Base-by-base conservation (phyloP, 1,140 invertebrate species). In the Agrypnia vestita region DNA sequence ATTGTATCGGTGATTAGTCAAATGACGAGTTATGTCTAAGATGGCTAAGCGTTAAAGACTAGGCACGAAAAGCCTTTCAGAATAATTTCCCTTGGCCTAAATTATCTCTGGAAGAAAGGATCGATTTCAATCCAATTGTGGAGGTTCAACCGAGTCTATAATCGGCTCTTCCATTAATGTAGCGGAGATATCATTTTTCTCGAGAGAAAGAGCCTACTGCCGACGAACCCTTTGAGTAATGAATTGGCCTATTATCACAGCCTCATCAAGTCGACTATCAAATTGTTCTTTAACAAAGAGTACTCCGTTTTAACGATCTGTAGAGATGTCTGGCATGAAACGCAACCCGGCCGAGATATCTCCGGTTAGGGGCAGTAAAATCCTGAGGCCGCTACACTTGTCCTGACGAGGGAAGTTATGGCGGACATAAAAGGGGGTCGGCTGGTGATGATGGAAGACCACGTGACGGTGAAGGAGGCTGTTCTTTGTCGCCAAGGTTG, bases 401-500 rank as follows among this genome's bases (percentile, higher is more conserved):
- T 51, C n/a, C 49, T 51, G 49, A 51, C 49, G n/a, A 15, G 49
- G 49, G 49, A 15, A 15, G 49, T 51, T 13, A 51, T 51, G 49
- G 49, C 49, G 49, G 49, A 15, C 49, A 15, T 35, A 35, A 35
- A 35, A 35, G 49, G 9, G 69, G 69, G n/a, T 10, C 7, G 8
- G 46, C 35, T 55, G 21, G 62, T 61, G 46, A 78, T 80, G 79
- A 80, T 69, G 75, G 76, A 80, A 59, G 15, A 62, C 73, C 61
- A 21, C 73, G 76, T 71, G 72, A 71, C 71, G 75, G 79, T 76
- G 79, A 80, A 76, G 67, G 74, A 76, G 79, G 6, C 25, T 6
- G 25, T 35, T 35, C 25, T 35, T 35, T 35, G 25, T 35, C 25
- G 25, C 6, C 25, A 35, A 35, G 25, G 6, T 3, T 35, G 6